A percentile compares a stretch with the other conserved stretches of the same genome.
phyloP scores from a whole-genome alignment of 1,140 invertebrate genomes.

The Bombus cullumanus region DNA sequence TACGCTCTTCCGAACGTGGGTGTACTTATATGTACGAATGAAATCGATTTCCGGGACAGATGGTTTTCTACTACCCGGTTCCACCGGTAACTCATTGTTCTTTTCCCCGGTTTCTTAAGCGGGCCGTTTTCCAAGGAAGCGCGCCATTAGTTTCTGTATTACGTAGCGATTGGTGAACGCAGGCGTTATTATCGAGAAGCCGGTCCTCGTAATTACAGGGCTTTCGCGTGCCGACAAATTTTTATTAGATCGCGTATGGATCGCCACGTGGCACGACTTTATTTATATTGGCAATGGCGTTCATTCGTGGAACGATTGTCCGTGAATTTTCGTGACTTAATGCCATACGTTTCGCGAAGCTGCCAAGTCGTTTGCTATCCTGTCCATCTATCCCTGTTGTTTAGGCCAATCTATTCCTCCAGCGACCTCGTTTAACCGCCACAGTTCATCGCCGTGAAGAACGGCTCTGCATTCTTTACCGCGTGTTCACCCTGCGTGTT shows the following conservation, averaged over 20 bases:
- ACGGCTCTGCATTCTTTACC: not conserved
- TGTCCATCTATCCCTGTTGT: not conserved
- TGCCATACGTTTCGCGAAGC: constrained; percentile 47
- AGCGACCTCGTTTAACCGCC: constrained; percentile 30
- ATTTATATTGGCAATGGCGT: not conserved
- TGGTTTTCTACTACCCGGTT: constrained; percentile 32
- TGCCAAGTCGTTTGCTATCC: constrained; percentile 6
- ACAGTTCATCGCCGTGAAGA: not conserved
- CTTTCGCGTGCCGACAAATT: constrained; percentile 66
- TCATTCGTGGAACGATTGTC: not conserved
- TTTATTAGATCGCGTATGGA: constrained; percentile 53
- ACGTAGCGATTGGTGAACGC: constrained; percentile 17
- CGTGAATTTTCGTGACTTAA: constrained; percentile 55
- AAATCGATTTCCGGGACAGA: constrained; percentile 53
- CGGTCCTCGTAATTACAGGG: constrained; percentile 63
- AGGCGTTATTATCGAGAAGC: constrained; percentile 32
- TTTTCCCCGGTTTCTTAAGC: constrained; percentile 7
- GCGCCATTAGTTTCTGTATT: constrained; percentile 46
- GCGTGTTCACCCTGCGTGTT: not conserved
- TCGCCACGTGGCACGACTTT: constrained; percentile 30
- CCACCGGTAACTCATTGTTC: constrained; percentile 9
- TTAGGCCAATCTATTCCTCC: constrained; percentile 34
- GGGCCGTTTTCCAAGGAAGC: constrained; percentile 3
- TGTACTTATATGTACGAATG: not conserved
- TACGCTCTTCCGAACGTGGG: not conserved